Percentiles rank a stretch among this genome's conserved stretches.
Conservation (phyloP, 2,113 vertebrate species). For the Charadrius vociferus region DNA sequence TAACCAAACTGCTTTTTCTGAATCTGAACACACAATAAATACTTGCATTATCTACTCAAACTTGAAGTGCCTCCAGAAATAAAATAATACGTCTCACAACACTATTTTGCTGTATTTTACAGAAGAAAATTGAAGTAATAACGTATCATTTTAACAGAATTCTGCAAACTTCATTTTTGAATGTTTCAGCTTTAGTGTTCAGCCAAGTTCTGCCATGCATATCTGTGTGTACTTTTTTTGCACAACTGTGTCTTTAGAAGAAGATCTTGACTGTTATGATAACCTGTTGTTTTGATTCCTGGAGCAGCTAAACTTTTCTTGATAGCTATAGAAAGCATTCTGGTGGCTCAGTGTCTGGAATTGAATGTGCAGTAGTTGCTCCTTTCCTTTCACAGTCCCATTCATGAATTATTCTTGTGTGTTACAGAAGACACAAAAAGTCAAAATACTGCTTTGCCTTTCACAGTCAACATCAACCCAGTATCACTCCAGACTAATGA, state of each 20-base stretch:
- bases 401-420: neutral
- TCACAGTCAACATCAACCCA: neutral
- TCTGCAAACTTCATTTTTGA: neutral
- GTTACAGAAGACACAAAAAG: neutral
- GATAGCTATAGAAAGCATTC: neutral
- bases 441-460: neutral
- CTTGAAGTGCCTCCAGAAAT: neutral
- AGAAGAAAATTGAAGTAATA: neutral
- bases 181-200: neutral
- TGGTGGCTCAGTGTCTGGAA: neutral
- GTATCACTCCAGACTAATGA: neutral
- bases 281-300: neutral
- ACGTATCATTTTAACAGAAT: neutral
- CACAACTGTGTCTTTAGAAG: neutral
- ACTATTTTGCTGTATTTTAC: neutral
- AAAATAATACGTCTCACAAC: neutral
- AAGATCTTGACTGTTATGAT: neutral
- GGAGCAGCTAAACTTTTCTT: neutral
- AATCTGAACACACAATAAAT: neutral
- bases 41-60: neutral
- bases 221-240: neutral
- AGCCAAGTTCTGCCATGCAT: neutral
- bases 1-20: neutral
- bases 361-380: neutral
- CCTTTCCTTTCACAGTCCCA: neutral